These are phyloP conservation scores for Anoplophora glabripennis DNA, from an alignment of 1,140 invertebrate species.

Conservation along the genomic window DNA sequence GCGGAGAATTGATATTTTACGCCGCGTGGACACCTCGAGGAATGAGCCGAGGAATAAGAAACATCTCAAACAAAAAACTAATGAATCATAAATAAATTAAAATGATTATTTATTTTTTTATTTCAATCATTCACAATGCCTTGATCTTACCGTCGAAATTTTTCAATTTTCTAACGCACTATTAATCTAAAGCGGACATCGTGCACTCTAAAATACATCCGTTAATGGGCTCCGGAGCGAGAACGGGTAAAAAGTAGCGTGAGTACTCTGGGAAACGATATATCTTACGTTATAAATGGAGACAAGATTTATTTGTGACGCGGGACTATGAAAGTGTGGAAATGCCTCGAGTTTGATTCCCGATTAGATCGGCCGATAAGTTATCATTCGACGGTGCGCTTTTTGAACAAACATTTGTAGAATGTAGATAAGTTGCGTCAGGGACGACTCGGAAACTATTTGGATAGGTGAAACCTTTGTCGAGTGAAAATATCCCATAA, in stretches of 20 bases:
- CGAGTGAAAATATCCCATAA: background rate
- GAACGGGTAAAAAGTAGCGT: conserved; percentile 10
- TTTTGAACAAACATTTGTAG: background rate
- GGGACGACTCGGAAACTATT: background rate
- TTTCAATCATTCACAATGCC: background rate
- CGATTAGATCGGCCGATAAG: conserved; percentile 17
- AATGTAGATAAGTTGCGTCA: background rate
- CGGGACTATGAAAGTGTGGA: conserved; percentile 16
- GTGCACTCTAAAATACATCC: conserved; percentile 10
- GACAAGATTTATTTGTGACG: conserved; percentile 20
- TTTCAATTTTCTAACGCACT: conserved; percentile 2
- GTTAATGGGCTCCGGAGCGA: conserved; percentile 9
- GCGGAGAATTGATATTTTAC: too few species aligned
- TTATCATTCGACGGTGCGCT: conserved; percentile 5
- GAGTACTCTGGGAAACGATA: conserved; percentile 4
- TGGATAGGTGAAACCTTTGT: background rate
- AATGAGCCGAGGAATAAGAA: too few species aligned
- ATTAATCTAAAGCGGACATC: conserved; percentile 3
- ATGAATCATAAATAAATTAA: too few species aligned
- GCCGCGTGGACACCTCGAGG: too few species aligned
- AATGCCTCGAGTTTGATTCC: conserved; percentile 19
- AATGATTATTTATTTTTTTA: background rate
- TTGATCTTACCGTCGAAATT: background rate
- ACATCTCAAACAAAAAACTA: too few species aligned
- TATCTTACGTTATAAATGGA: conserved; percentile 19